phyloP scores from a whole-genome alignment of 2,888 invertebrate genomes.

The Dysmachus trigonus region DNA sequence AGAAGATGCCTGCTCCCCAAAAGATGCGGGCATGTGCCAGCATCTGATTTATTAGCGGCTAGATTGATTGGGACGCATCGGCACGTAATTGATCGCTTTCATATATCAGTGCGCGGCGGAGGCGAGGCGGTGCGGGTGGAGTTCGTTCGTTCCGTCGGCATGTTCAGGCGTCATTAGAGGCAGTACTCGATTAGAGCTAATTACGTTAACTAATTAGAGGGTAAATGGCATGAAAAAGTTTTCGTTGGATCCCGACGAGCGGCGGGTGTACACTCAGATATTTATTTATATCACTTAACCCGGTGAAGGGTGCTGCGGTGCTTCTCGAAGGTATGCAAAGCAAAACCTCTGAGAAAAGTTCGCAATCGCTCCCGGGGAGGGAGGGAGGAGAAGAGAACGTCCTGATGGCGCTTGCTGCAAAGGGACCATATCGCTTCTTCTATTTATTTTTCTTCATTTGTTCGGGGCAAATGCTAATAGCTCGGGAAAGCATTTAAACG shows the following conservation, averaged over 20 bases:
- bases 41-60: background rate
- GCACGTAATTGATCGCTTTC: background rate
- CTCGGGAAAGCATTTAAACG: background rate
- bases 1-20: background rate
- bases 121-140: too few relatives aligned
- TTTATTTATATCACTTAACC: background rate
- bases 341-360: background rate
- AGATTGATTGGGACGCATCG: background rate
- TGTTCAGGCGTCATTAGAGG: background rate
- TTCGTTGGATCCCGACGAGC: background rate
- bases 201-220: background rate
- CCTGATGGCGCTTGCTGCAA: background rate
- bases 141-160: background rate
- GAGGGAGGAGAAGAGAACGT: background rate
- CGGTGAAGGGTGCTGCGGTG: background rate
- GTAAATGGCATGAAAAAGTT: background rate
- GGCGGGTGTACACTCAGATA: background rate
- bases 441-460: background rate
- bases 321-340: background rate
- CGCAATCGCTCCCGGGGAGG: background rate
- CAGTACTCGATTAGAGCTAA: background rate
- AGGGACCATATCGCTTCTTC: background rate
- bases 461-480: background rate
- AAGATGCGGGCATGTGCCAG: background rate
- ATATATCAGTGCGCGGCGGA: background rate